A percentile compares a stretch with the other conserved stretches of the same genome.
Evolutionary conservation across 1,140 invertebrate genomes (phyloP).

Genomic region (Carcinoscorpius rotundicauda): DNA sequence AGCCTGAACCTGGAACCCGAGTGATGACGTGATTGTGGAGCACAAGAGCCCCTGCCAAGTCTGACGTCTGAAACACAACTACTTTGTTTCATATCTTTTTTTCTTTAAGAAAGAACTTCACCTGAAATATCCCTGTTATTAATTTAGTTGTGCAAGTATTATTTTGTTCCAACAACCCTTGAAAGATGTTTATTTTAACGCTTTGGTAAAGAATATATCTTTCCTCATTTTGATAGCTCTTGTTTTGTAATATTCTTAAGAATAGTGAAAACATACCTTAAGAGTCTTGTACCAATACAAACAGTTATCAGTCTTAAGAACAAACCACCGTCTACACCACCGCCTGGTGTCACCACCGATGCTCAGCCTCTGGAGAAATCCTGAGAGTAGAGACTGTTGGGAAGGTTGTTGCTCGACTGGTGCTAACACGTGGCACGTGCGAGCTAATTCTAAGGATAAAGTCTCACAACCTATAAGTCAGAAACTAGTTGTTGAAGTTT

Average conservation of each 20-base stretch:
- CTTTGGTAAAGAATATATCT: not conserved
- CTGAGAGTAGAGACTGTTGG: conserved; percentile 28
- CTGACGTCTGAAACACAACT: conserved; percentile 30
- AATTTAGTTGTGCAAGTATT: too few relatives aligned
- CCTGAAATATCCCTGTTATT: too few relatives aligned
- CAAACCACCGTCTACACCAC: conserved; percentile 85
- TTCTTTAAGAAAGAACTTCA: too few relatives aligned
- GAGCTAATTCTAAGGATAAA: conserved; percentile 71
- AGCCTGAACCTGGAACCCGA: conserved; percentile 43
- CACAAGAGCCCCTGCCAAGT: conserved; percentile 78
- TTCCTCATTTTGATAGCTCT: too few relatives aligned
- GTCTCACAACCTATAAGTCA: conserved; percentile 44
- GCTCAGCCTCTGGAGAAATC: conserved; percentile 63
- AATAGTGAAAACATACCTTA: conserved; percentile 28
- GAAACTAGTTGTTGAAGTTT: too few relatives aligned
- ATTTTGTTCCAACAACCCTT: too few relatives aligned
- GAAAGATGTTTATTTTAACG: not conserved
- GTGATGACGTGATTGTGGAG: conserved; percentile 65
- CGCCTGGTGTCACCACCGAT: conserved; percentile 25
- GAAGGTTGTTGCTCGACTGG: not conserved
- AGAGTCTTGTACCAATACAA: conserved; percentile 91
- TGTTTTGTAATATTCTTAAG: too few relatives aligned
- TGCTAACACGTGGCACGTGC: conserved; percentile 57
- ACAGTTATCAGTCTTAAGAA: conserved; percentile 78
- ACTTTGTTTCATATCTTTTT: too few relatives aligned